Conservation (phyloP, 2,797 vertebrate genomes). For the Leontocebus nigricollis region DNA sequence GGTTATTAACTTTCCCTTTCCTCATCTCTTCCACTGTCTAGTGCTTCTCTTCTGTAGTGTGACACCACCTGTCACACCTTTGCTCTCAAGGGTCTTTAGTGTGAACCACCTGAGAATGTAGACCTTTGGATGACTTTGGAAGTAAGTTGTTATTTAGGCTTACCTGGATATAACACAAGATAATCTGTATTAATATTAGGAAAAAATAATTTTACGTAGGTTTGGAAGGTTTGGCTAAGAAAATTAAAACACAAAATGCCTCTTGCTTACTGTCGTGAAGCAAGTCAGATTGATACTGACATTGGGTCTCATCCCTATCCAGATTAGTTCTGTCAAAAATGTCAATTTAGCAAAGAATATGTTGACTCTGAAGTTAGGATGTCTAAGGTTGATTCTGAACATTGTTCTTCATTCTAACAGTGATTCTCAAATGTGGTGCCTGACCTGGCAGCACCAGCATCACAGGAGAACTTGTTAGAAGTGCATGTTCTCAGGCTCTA, state of each 20-base stretch:
- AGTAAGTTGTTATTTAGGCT: background rate
- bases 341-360: background rate
- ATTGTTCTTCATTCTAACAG: background rate
- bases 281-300: background rate
- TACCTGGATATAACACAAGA: background rate
- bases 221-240: background rate
- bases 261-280: background rate
- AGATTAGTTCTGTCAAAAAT: background rate
- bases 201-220: background rate
- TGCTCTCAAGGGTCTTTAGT: background rate
- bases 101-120: background rate
- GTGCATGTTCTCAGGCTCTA: background rate
- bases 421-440: background rate
- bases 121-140: background rate
- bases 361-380: background rate
- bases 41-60: background rate
- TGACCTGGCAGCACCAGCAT: background rate
- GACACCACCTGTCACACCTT: background rate
- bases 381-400: background rate
- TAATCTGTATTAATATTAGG: background rate
- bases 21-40: background rate
- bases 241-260: background rate
- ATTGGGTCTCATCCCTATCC: background rate
- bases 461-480: background rate
- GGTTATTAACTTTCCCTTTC: background rate